Evolutionary conservation across 2,113 vertebrate genomes (phyloP).

Genomic region (Leptobrachium leishanense): DNA sequence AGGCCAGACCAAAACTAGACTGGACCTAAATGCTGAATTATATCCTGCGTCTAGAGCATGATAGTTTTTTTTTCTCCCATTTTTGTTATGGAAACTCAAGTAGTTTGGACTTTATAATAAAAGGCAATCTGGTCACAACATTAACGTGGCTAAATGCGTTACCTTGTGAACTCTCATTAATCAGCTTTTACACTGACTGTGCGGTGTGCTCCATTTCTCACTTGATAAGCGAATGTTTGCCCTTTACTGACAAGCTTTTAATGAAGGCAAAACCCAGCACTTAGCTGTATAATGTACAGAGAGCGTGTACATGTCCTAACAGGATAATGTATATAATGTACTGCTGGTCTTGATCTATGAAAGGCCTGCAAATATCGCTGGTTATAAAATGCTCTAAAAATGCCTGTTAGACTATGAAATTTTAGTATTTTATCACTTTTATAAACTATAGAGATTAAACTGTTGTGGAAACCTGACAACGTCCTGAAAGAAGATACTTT

Average conservation of each 20-base stretch:
- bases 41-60: not conserved
- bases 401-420: no score
- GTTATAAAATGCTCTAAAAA: no score
- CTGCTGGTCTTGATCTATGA: not conserved
- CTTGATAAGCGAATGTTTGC: slow-evolving; percentile 44
- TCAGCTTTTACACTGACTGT: slow-evolving; percentile 32
- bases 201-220: slow-evolving; percentile 44
- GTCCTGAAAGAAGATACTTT: no score
- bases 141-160: slow-evolving; percentile 40
- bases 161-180: slow-evolving; percentile 40
- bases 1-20: not conserved
- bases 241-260: slow-evolving; percentile 47
- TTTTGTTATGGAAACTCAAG: slow-evolving; percentile 9
- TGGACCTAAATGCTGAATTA: not conserved
- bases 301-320: not conserved
- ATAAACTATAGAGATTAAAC: no score
- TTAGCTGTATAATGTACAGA: slow-evolving; percentile 33
- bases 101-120: slow-evolving; percentile 25
- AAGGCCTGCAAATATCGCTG: no score
- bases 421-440: no score
- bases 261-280: slow-evolving; percentile 25
- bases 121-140: slow-evolving; percentile 28
- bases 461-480: no score
- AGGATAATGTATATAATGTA: not conserved
- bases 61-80: not conserved